Evolutionary conservation across 2,113 vertebrate species (phyloP), one percentile per base, ranked within the genome.

Genomic region (Columba janthina): DNA sequence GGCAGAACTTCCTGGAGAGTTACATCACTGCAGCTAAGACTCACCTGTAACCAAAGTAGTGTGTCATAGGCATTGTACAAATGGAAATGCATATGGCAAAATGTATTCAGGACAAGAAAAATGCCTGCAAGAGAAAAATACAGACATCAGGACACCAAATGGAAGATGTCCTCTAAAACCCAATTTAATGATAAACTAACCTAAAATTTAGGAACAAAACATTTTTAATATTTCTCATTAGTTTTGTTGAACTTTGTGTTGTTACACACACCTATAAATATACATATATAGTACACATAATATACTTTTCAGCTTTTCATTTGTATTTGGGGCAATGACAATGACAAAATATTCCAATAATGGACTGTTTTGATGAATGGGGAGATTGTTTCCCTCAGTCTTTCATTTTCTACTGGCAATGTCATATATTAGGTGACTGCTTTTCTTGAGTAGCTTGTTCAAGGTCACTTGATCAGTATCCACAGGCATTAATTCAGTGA

Each of bases 1-100:
- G 61, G 53, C 26, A 94, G 77, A 82, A 81, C 87, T 95, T 87
- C 34, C 81, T 91, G 88, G 66, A 91, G 13, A 32, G 15, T 91
- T 60, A 75, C 18, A 20, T 87, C 65, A 60, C 15, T 36, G 40
- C 12, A 51, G 36, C 1, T 67, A 70, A 87, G 51, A 51, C 8
- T 84, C 36, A 50, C 15, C 72, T 87, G 9, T 64, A 67, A 42
- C 10, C 51, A 84, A 70, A 64, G n/a, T 1, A 29, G 4, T 60
- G 22, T 85, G 73, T 42, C 65, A 78, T 7, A 51, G 26, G 11
- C 42, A 64, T 85, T 69, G 32, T 64, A 56, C 46, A 61, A 91
- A 73, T 87, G 42, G 12, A 87, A 89, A 81, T 16, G 25, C 13
- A 29, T 42, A 25, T 25, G 6, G 36, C 19, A 44, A 80, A 38